Evolutionary conservation across 2,888 invertebrate genomes (phyloP).

Genomic region (Lasioglossum calceatum): DNA sequence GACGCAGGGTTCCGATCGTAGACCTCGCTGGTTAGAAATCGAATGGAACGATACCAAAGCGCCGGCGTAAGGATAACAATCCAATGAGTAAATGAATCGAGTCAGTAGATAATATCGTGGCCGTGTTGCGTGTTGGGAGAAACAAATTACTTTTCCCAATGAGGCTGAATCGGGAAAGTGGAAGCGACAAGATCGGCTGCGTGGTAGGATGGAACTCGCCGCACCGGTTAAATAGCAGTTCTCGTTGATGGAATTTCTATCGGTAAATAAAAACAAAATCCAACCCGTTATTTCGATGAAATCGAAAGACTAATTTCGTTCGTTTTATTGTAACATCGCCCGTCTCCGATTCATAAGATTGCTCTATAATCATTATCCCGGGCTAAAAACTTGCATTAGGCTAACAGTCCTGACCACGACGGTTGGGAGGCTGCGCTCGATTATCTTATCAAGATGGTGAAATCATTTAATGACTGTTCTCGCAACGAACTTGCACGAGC

Average conservation of each 20-base stretch:
- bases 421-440: constrained; percentile 15
- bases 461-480: constrained; percentile 49
- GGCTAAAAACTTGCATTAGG: constrained; percentile 19
- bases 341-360: neutral
- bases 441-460: constrained; percentile 56
- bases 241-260: constrained; percentile 6
- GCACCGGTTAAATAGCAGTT: constrained; percentile 2
- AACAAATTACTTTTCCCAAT: constrained; percentile 54
- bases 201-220: neutral
- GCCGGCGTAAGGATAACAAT: constrained; percentile 43
- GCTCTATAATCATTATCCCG: constrained; percentile 22
- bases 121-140: constrained; percentile 34
- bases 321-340: neutral
- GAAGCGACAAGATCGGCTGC: constrained; percentile 7
- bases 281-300: neutral
- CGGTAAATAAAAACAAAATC: neutral
- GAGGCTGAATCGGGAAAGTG: constrained; percentile 51
- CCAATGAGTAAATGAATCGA: constrained; percentile 43
- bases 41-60: constrained; percentile 10
- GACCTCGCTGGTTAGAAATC: constrained; percentile 14
- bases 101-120: constrained; percentile 50
- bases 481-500: constrained; percentile 23
- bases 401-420: constrained; percentile 16
- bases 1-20: neutral
- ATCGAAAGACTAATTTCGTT: neutral